These are phyloP conservation scores for Octodonta nipae DNA, from an alignment of 2,888 invertebrate genomes.

Conservation along the genomic window DNA sequence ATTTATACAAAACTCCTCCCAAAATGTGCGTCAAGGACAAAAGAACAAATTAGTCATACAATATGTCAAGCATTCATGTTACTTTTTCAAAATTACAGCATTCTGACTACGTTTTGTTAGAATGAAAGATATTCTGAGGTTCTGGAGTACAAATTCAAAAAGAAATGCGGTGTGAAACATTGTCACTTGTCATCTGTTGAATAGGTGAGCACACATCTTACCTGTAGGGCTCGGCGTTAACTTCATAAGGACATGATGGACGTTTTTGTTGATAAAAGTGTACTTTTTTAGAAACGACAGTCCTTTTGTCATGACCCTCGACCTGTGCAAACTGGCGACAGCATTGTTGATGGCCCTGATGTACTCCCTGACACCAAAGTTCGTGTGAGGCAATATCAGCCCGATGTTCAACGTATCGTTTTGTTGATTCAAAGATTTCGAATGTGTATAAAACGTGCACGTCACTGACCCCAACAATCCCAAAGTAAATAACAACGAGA, in stretches of 20 bases:
- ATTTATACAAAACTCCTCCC: too few relatives aligned
- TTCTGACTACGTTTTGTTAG: too few relatives aligned
- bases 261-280: slow-evolving; percentile 47
- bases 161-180: too few relatives aligned
- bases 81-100: too few relatives aligned
- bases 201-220: slow-evolving; percentile 22
- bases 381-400: slow-evolving; percentile 48
- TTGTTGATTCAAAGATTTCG: slow-evolving; percentile 3
- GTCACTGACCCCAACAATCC: too few relatives aligned
- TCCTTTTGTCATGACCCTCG: slow-evolving; percentile 40
- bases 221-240: slow-evolving; percentile 65
- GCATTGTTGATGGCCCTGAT: slow-evolving; percentile 50
- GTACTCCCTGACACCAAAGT: slow-evolving; percentile 53
- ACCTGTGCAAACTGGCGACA: slow-evolving; percentile 44
- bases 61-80: too few relatives aligned
- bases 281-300: slow-evolving; percentile 51
- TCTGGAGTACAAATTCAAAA: too few relatives aligned
- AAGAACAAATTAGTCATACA: too few relatives aligned
- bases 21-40: too few relatives aligned
- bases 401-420: slow-evolving; percentile 39
- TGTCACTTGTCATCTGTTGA: too few relatives aligned
- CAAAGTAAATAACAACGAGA: too few relatives aligned
- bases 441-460: slow-evolving; percentile 5
- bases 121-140: too few relatives aligned
- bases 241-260: slow-evolving; percentile 53